Percentiles rank a stretch among this genome's conserved stretches.
Conservation (phyloP, 2,113 vertebrate species). For the Leptobrachium ailaonicum region DNA sequence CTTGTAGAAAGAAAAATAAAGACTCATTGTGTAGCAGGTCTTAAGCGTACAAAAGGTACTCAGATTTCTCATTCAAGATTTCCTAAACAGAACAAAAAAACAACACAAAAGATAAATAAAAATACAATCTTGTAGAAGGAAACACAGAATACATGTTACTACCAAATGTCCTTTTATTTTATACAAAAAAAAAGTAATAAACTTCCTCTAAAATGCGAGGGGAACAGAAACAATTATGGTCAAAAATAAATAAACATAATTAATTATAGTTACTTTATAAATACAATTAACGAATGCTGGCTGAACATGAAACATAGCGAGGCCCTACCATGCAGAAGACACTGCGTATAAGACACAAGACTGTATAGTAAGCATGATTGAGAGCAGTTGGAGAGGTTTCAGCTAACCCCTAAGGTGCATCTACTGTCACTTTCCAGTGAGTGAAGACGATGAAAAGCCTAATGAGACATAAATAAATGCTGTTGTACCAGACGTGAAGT, state of each 20-base stretch:
- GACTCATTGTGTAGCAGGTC: too few species aligned
- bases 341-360: background rate
- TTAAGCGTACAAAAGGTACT: too few species aligned
- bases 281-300: conserved; percentile 21
- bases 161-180: conserved; percentile 27
- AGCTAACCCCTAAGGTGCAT: background rate
- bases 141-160: background rate
- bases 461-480: conserved; percentile 8
- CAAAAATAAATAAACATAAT: conserved; percentile 45
- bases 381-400: background rate
- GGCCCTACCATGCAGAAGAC: background rate
- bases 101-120: too few species aligned
- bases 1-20: too few species aligned
- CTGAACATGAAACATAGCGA: conserved; percentile 8
- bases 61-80: too few species aligned
- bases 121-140: too few species aligned
- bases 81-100: too few species aligned
- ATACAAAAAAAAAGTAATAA: conserved; percentile 29
- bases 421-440: background rate
- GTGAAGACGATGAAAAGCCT: background rate
- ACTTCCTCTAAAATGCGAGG: conserved; percentile 31
- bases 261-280: conserved; percentile 30
- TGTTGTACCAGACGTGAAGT: conserved; percentile 18
- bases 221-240: conserved; percentile 1
- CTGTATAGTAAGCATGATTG: background rate